phyloP scores from a whole-genome alignment of 64 coral and sea anemone genomes.

The Montipora foliosa region DNA sequence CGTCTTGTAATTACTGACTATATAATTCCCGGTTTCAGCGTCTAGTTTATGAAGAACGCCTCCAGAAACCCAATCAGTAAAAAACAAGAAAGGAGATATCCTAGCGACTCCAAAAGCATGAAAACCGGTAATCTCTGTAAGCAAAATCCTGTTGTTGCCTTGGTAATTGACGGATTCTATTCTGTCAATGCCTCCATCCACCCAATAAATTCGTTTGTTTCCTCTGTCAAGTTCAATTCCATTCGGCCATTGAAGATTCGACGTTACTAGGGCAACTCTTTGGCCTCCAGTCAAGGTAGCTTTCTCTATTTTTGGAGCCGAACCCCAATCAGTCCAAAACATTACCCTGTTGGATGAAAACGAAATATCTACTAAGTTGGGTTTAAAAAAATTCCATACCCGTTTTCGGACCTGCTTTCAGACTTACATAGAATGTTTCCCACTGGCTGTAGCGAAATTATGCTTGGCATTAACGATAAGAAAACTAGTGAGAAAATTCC shows the following conservation, averaged over 20 bases:
- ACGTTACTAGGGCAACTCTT: slow-evolving; percentile 35
- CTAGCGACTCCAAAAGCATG: slow-evolving; percentile 48
- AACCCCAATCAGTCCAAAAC: slow-evolving; percentile 80
- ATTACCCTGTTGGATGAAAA: slow-evolving; percentile 38
- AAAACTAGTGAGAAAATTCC: background rate
- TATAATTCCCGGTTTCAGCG: background rate
- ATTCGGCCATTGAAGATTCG: slow-evolving; percentile 13
- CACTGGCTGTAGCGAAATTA: background rate
- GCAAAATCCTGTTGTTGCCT: slow-evolving; percentile 35
- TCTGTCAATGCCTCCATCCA: slow-evolving; percentile 33
- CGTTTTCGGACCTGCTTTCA: background rate
- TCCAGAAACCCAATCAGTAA: slow-evolving; percentile 32
- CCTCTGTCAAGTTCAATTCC: slow-evolving; percentile 29
- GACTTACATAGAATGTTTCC: background rate
- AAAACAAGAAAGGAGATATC: slow-evolving; percentile 24
- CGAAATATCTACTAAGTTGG: background rate
- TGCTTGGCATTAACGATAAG: background rate
- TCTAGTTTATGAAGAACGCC: background rate
- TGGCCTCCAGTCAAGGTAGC: slow-evolving; percentile 52
- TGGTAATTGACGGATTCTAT: slow-evolving; percentile 66
- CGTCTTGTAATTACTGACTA: slow-evolving; percentile 9
- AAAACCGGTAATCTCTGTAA: background rate
- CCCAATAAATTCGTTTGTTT: slow-evolving; percentile 63
- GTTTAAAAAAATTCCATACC: background rate
- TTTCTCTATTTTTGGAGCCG: slow-evolving; percentile 50